Conservation (phyloP, 2,797 vertebrate genomes). For the Perodicticus potto region DNA sequence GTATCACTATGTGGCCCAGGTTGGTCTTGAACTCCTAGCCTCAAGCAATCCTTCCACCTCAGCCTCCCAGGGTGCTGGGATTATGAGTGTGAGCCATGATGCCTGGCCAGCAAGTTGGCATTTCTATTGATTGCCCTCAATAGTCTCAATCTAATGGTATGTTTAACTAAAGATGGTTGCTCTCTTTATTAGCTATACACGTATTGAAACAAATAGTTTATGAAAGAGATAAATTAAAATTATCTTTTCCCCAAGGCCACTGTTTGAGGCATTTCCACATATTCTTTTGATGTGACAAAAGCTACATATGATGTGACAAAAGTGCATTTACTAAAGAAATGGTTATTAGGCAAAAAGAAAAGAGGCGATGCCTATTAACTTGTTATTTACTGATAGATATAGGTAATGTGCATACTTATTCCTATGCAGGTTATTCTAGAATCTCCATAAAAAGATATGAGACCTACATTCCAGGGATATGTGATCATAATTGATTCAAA, state of each 20-base stretch:
- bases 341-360: not conserved
- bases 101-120: no score
- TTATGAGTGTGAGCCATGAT: no score
- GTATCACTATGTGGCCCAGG: no score
- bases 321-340: not conserved
- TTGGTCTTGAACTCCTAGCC: no score
- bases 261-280: constrained; percentile 7
- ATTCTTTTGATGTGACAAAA: constrained; percentile 31
- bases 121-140: not conserved
- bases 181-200: not conserved
- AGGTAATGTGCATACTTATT: not conserved
- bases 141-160: not conserved
- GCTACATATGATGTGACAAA: not conserved
- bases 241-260: not conserved
- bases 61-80: no score
- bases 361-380: not conserved
- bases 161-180: not conserved
- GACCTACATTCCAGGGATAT: not conserved
- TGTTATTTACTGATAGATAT: not conserved
- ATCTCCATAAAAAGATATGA: not conserved
- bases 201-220: constrained; percentile 14
- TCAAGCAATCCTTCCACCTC: no score
- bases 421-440: not conserved
- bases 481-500: not conserved
- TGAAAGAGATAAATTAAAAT: constrained; percentile 14